Evolutionary conservation across 1,140 invertebrate species (phyloP).

Genomic region (Pectinophora gossypiella): DNA sequence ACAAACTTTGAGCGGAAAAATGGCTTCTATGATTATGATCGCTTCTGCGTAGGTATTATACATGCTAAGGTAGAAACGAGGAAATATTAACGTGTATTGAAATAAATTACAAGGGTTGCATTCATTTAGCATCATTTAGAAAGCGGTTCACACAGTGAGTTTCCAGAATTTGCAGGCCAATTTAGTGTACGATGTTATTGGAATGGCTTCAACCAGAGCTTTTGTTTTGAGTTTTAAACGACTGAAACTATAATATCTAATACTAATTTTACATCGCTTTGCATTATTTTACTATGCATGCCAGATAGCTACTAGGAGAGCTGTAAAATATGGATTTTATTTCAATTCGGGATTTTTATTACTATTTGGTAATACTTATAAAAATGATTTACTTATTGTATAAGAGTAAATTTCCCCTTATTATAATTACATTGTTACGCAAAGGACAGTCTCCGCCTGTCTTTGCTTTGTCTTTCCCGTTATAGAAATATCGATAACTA

Average conservation of each 20-base stretch:
- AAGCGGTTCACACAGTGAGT: constrained; percentile 53
- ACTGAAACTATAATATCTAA: constrained; percentile 36
- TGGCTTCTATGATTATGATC: constrained; percentile 52
- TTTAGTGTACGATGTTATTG: constrained; percentile 47
- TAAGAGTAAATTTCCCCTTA: neutral
- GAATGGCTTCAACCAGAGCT: constrained; percentile 69
- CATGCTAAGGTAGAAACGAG: constrained; percentile 42
- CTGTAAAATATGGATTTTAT: constrained; percentile 38
- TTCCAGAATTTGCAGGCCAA: constrained; percentile 40
- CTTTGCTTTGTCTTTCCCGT: constrained; percentile 10
- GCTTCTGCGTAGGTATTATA: constrained; percentile 59
- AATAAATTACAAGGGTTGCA: constrained; percentile 38
- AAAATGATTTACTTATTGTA: too few species aligned
- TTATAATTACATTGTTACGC: too few species aligned
- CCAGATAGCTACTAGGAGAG: constrained; percentile 55
- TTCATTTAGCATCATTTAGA: constrained; percentile 52
- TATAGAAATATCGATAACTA: too few species aligned
- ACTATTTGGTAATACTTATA: neutral
- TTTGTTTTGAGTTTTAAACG: constrained; percentile 53
- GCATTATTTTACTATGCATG: constrained; percentile 70
- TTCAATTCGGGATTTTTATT: neutral
- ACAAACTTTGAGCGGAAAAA: constrained; percentile 36
- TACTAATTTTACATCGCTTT: constrained; percentile 62
- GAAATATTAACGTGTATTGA: constrained; percentile 25
- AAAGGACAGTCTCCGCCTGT: constrained; percentile 12